These are phyloP conservation scores for Yasuhikotakia modesta DNA, from an alignment of 2,797 vertebrate species.

Conservation along the genomic window DNA sequence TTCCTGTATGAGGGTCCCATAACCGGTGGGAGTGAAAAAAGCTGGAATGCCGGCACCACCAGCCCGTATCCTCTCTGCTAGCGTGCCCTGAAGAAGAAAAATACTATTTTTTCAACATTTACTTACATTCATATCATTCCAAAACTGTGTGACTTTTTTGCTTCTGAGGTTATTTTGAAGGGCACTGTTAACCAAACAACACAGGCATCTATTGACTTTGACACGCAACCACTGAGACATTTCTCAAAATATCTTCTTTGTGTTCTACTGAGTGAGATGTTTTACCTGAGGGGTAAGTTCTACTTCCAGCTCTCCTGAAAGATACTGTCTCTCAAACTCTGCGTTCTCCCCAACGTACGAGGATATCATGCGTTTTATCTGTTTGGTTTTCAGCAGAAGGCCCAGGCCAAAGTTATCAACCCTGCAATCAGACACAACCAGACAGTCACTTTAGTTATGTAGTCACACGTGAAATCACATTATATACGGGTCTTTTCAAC, in stretches of 20 bases:
- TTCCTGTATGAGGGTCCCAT: slow-evolving; percentile 92
- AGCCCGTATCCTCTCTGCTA: slow-evolving; percentile 92
- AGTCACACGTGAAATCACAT: slow-evolving; percentile 9
- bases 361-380: slow-evolving; percentile 95
- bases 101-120: too few relatives aligned
- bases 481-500: not conserved
- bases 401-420: slow-evolving; percentile 96
- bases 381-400: slow-evolving; percentile 88
- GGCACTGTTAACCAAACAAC: too few relatives aligned
- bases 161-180: too few relatives aligned
- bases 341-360: slow-evolving; percentile 95
- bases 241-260: too few relatives aligned
- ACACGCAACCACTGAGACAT: too few relatives aligned
- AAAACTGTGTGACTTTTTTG: too few relatives aligned
- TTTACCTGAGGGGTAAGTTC: slow-evolving; percentile 94
- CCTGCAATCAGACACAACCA: slow-evolving; percentile 67
- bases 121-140: too few relatives aligned
- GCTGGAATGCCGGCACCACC: slow-evolving; percentile 95
- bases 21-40: slow-evolving; percentile 94
- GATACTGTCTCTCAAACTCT: slow-evolving; percentile 93
- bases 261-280: not conserved
- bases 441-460: not conserved
- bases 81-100: slow-evolving; percentile 80
- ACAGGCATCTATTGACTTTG: too few relatives aligned
- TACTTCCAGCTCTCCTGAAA: slow-evolving; percentile 93